phyloP scores from a whole-genome alignment of 2,113 vertebrate genomes.

The Tetrax tetrax region DNA sequence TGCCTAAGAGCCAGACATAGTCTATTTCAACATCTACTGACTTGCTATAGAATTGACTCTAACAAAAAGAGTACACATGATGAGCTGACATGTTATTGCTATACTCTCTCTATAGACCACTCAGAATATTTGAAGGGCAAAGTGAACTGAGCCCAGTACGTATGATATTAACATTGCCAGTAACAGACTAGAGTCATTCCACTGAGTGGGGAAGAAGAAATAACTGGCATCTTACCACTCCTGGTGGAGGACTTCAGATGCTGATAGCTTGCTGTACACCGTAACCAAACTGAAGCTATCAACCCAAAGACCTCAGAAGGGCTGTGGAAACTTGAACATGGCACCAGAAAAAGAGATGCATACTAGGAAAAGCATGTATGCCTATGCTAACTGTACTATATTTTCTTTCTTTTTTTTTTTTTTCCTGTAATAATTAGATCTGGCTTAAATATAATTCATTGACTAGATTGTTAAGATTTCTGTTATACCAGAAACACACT shows the following conservation, averaged over 20 bases:
- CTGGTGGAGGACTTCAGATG: background rate
- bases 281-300: background rate
- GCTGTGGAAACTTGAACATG: background rate
- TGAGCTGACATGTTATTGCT: background rate
- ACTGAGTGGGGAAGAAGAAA: background rate
- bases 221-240: background rate
- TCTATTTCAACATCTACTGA: background rate
- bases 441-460: background rate
- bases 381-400: background rate
- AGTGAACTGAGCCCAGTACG: background rate
- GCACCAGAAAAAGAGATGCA: background rate
- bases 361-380: background rate
- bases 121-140: background rate
- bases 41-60: background rate
- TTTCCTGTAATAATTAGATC: background rate
- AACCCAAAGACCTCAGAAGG: background rate
- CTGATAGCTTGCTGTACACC: background rate
- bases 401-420: background rate
- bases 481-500: background rate
- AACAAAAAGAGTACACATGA: background rate
- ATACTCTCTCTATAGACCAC: rapidly evolving
- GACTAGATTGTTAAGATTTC: background rate
- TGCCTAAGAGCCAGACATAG: background rate
- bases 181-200: background rate
- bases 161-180: background rate